Evolutionary conservation across 1,140 invertebrate species (phyloP), one percentile per base, ranked within the genome.

Genomic region (Propsilocerus akamusi): DNA sequence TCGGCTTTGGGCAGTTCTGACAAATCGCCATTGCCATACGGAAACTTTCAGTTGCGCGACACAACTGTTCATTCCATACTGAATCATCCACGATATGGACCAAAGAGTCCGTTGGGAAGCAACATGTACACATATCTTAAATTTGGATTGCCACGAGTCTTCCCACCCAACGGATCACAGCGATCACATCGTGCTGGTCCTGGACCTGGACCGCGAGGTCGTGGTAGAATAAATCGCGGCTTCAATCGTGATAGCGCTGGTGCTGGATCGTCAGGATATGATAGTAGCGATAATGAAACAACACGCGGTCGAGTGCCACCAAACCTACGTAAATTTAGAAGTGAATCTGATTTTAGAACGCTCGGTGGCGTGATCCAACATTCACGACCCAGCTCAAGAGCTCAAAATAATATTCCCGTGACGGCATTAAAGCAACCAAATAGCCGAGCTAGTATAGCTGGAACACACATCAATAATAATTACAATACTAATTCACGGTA

Each of bases 51-150:
- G 60, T 72, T 95, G 3, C 70, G 87, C 46, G 89, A 94, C 61
- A 89, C 87, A 25, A 94, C 90, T 20, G 89, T 94, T 2, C 88
- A 93, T 67, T 91, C 87, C 14, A 94, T 95, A 41, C 68, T 95
- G n/a, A 83, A 84, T 51, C 89, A 93, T 68, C 87, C 86, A 20
- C 68, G 86, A 59, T 89, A 89, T 69, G 84, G 84, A 55, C 85
- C 85, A 23, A 86, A 88, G 74, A 81, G 82, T 28, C 82, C 86
- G 0, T 67, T 91, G 30, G 85, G 86, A 14, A 81, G 82, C 8
- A 92, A 92, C 59, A 91, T 92, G 69, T 90, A 88, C 64, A 90
- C 88, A 3, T 93, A 93, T 67, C 71, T 94, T 23, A 91, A 93
- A 64, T 94, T 94, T 58, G 91, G 91, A 3, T 66, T 94, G 41